Percentiles rank a stretch among this genome's conserved stretches.
These are phyloP conservation scores for Cuculus canorus DNA, from an alignment of 2,797 vertebrate genomes.

Conservation along the genomic window DNA sequence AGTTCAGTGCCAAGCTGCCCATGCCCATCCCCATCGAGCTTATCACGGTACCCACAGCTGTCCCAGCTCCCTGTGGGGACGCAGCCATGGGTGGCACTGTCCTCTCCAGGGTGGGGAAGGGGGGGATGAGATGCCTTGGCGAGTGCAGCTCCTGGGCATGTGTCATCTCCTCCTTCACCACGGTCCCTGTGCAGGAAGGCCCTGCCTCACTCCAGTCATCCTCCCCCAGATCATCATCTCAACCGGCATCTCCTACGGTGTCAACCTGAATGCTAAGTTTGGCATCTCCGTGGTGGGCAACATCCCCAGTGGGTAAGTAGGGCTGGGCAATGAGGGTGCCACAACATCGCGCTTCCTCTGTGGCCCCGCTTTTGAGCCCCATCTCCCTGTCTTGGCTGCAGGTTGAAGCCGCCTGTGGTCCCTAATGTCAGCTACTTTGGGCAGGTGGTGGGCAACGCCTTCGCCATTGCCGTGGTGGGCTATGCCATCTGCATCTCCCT, in stretches of 20 bases:
- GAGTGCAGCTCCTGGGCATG: not conserved
- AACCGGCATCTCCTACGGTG: conserved; percentile 84
- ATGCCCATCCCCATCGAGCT: conserved; percentile 91
- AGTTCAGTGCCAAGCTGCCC: conserved; percentile 79
- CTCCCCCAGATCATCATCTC: conserved; percentile 86
- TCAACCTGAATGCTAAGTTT: conserved; percentile 78
- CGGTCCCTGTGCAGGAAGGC: not conserved
- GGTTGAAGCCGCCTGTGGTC: conserved; percentile 82
- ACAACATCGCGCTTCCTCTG: rapidly evolving
- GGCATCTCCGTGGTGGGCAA: conserved; percentile 86
- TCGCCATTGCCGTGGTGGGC: conserved; percentile 91
- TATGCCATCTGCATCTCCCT: conserved; percentile 96
- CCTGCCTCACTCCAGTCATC: not conserved
- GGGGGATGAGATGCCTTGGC: not conserved
- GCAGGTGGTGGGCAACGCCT: conserved; percentile 87
- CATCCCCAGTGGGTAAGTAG: conserved; percentile 90
- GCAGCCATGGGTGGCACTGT: not conserved
- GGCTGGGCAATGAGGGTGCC: rapidly evolving
- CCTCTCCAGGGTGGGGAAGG: not conserved
- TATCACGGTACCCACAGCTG: conserved; percentile 81
- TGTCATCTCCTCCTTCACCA: not conserved
- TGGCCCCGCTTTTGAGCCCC: not conserved
- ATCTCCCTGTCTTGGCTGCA: conserved; percentile 54
- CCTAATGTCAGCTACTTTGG: conserved; percentile 79
- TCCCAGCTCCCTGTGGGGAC: not conserved